These are phyloP conservation scores for Cynodonichthys magdalenae DNA, from an alignment of 2,797 vertebrate genomes.

Conservation along the genomic window DNA sequence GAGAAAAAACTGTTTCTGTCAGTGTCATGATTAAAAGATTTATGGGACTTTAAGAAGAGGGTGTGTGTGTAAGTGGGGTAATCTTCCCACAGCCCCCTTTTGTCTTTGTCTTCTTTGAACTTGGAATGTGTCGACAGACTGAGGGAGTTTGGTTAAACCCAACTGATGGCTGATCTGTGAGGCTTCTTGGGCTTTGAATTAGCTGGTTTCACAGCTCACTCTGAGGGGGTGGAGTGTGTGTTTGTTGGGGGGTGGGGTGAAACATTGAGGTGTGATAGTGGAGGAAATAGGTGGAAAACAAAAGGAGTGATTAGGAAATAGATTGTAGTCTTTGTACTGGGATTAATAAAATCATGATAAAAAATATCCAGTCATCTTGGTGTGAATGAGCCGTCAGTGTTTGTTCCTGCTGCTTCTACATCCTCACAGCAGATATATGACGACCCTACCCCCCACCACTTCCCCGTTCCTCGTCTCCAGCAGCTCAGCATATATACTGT, in stretches of 20 bases:
- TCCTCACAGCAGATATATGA: constrained; percentile 7
- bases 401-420: constrained; percentile 7
- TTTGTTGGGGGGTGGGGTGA: background rate
- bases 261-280: background rate
- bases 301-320: background rate
- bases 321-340: background rate
- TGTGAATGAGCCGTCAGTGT: constrained; percentile 38
- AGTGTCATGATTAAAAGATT: constrained; percentile 78
- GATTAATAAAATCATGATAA: constrained; percentile 14
- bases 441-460: too few species aligned
- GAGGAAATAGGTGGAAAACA: background rate
- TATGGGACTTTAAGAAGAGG: constrained; percentile 44
- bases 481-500: constrained; percentile 50
- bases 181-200: constrained; percentile 67
- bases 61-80: constrained; percentile 1
- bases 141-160: constrained; percentile 63
- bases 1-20: constrained; percentile 53
- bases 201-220: constrained; percentile 38
- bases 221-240: too few species aligned
- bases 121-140: constrained; percentile 61
- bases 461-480: background rate
- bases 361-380: constrained; percentile 37
- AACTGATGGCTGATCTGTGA: constrained; percentile 62
- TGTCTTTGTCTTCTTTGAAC: constrained; percentile 77
- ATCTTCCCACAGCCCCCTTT: constrained; percentile 54